A percentile compares a stretch with the other conserved stretches of the same genome.
These are phyloP conservation scores for Callosobruchus maculatus DNA, from an alignment of 2,888 invertebrate species.

Conservation along the genomic window DNA sequence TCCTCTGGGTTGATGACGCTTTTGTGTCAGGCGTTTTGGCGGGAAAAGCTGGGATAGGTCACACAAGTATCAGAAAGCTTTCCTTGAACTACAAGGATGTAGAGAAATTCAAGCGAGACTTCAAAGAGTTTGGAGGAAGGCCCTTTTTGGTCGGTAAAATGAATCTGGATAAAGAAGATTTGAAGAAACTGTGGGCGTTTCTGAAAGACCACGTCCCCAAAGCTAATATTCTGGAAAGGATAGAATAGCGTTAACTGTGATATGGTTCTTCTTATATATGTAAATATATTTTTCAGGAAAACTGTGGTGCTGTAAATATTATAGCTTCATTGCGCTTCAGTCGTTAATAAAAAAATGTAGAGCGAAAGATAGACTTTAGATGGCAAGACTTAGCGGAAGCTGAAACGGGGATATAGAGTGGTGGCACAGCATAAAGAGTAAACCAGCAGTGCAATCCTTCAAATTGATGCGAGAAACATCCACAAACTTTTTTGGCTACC, in stretches of 20 bases:
- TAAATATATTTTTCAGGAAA: too few relatives aligned
- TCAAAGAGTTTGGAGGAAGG: not conserved
- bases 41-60: slow-evolving; percentile 53
- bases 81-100: not conserved
- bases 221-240: not conserved
- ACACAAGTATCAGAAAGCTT: slow-evolving; percentile 42
- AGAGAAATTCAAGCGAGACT: not conserved
- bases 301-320: too few relatives aligned
- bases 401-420: too few relatives aligned
- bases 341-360: too few relatives aligned
- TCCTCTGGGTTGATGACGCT: slow-evolving; percentile 73
- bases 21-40: slow-evolving; percentile 62
- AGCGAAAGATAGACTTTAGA: too few relatives aligned
- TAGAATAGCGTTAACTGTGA: not conserved
- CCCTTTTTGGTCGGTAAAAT: slow-evolving; percentile 6
- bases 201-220: not conserved
- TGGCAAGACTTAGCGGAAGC: too few relatives aligned
- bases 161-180: slow-evolving; percentile 1
- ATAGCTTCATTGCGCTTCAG: too few relatives aligned
- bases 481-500: too few relatives aligned
- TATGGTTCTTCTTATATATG: not conserved
- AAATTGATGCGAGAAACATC: too few relatives aligned
- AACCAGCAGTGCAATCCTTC: too few relatives aligned
- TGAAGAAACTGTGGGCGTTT: not conserved
- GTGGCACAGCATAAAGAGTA: too few relatives aligned